Conservation (phyloP, 2,888 invertebrate species). For the Xanthia togata region DNA sequence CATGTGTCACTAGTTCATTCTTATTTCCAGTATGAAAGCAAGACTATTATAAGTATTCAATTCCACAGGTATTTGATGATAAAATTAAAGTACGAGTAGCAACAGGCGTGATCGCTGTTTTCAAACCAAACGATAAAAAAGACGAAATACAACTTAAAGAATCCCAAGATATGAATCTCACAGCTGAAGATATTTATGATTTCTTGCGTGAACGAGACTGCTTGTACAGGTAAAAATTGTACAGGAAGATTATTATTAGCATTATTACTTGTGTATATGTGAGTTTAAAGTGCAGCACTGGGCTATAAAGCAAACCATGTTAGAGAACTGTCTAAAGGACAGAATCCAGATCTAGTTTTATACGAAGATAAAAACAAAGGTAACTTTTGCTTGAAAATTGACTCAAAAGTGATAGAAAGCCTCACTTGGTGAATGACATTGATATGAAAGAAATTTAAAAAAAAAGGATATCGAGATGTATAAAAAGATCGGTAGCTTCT, state of each 20-base stretch:
- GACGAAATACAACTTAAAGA: conserved; percentile 10
- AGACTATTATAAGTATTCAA: not conserved
- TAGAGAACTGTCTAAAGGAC: too few relatives aligned
- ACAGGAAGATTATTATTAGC: not conserved
- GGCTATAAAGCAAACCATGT: too few relatives aligned
- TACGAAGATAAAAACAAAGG: not conserved
- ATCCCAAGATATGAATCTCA: conserved; percentile 56
- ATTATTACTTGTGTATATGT: too few relatives aligned
- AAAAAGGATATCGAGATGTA: not conserved
- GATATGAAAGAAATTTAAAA: not conserved
- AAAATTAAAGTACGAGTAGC: conserved; percentile 70
- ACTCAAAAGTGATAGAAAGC: not conserved
- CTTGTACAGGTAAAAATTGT: conserved; percentile 70
- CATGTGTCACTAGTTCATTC: not conserved
- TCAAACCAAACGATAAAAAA: conserved; percentile 1
- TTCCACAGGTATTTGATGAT: conserved; percentile 70
- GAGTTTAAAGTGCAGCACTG: too few relatives aligned
- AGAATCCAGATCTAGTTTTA: not conserved
- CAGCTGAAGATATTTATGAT: conserved; percentile 69
- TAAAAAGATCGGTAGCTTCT: not conserved
- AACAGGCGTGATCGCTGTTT: conserved; percentile 66
- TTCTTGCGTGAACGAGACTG: conserved; percentile 67
- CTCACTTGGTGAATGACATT: not conserved
- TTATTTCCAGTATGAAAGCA: not conserved
- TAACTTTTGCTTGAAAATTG: not conserved